Percentiles rank a stretch among this genome's conserved stretches.
Evolutionary conservation across 2,888 invertebrate species (phyloP).

Genomic region (Drosophila borborema): DNA sequence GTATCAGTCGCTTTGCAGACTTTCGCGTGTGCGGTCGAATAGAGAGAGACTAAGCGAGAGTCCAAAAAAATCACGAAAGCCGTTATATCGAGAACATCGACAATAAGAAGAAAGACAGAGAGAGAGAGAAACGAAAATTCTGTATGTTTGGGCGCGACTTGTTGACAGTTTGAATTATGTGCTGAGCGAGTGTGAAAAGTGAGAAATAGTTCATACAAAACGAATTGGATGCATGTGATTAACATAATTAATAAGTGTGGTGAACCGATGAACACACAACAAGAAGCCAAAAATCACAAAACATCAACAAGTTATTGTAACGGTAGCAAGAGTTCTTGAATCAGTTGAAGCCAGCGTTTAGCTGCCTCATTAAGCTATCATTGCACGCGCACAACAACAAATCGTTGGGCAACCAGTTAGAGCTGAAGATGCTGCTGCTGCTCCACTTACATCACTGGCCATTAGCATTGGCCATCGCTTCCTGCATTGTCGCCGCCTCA

Average conservation of each 20-base stretch:
- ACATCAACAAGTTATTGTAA: slow-evolving; percentile 41
- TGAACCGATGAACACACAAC: slow-evolving; percentile 24
- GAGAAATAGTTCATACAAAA: slow-evolving; percentile 37
- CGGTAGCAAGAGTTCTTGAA: slow-evolving; percentile 28
- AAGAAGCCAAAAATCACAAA: slow-evolving; percentile 7
- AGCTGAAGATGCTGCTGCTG: slow-evolving; percentile 77
- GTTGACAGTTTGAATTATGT: slow-evolving; percentile 74
- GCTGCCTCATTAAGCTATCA: slow-evolving; percentile 60
- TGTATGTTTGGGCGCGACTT: slow-evolving; percentile 69
- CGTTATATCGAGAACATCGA: slow-evolving; percentile 5
- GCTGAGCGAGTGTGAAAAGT: slow-evolving; percentile 47
- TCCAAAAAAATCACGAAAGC: background rate
- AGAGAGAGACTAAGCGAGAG: slow-evolving; percentile 14
- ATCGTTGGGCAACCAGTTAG: slow-evolving; percentile 33
- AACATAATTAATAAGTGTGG: slow-evolving; percentile 71
- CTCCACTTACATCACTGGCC: slow-evolving; percentile 80
- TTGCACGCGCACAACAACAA: slow-evolving; percentile 57
- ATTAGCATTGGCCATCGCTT: slow-evolving; percentile 80
- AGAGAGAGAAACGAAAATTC: slow-evolving; percentile 33
- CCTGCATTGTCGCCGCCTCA: slow-evolving; percentile 73
- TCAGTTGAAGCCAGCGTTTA: slow-evolving; percentile 27
- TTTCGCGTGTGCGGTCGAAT: slow-evolving; percentile 79
- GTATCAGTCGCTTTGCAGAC: slow-evolving; percentile 80
- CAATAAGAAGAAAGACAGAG: slow-evolving; percentile 5
- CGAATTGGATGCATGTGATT: slow-evolving; percentile 64